Evolutionary conservation across 2,113 vertebrate species (phyloP).

Genomic region (Saiga tatarica): DNA sequence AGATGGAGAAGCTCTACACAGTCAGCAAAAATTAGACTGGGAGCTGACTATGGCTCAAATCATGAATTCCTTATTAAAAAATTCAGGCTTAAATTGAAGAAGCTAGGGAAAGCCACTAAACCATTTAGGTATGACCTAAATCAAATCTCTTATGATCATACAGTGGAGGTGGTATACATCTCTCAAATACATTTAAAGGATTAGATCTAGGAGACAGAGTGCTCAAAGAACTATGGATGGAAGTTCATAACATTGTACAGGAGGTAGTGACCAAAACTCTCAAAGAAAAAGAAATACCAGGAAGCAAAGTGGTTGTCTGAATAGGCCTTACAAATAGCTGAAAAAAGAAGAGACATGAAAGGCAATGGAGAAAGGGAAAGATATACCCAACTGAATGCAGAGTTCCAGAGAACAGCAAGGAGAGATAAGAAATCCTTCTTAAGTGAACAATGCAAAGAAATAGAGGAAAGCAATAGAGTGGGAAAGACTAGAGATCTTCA

Average conservation of each 20-base stretch:
- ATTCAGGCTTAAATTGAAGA: background rate
- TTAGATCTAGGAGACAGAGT: background rate
- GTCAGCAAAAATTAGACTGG: background rate
- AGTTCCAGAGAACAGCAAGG: background rate
- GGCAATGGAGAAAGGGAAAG: background rate
- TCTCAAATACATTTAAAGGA: background rate
- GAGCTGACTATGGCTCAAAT: background rate
- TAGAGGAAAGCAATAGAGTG: background rate
- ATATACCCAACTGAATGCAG: background rate
- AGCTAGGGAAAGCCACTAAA: background rate
- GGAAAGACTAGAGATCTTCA: background rate
- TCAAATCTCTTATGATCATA: background rate
- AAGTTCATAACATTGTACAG: background rate
- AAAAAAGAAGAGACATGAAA: background rate
- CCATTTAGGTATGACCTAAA: background rate
- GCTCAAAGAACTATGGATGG: background rate
- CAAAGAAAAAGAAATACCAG: background rate
- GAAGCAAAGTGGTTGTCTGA: background rate
- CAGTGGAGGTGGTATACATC: background rate
- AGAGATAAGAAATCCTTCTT: background rate
- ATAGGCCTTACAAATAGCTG: background rate
- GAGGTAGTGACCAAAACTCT: background rate
- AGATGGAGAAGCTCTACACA: background rate
- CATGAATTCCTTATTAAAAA: background rate
- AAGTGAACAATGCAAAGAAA: background rate